Base-by-base conservation (phyloP, 53 echinoderm and acorn worm genomes). In the Astropecten irregularis region DNA sequence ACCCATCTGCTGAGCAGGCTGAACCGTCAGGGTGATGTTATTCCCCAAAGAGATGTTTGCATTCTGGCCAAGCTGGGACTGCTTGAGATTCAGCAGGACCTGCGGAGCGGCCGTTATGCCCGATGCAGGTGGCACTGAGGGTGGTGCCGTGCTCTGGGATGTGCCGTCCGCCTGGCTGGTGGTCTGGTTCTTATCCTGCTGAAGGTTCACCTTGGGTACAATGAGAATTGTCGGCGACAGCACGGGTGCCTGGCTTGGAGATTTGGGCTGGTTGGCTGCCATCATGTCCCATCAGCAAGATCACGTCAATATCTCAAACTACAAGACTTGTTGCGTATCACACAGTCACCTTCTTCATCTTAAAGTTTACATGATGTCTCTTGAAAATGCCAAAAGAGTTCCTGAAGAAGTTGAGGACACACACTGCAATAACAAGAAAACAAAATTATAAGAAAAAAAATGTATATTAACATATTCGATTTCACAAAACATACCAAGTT, bases 141-240 rank as follows among this genome's bases (percentile, higher is more conserved):
- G 42, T 11, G 42, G 42, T 5, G 79, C 33, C 51, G 32, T 25
- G 19, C 46, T 79, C 11, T 59, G 61, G 11, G 61, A 47, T 27
- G 79, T 32, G 2, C 62, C 48, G 37, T 61, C 61, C 14, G 9
- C 22, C 33, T 60, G 60, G 26, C 14, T 26, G 6, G 61, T 9
- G 18, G 63, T 62, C 46, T 40, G 32, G 21, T 55, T 4, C 20
- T 62, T 79, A 48, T 79, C 79, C 62, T 79, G 79, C 30, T 79
- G 79, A n/a, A 79, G 23, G 62, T 11, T 79, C 44, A 79, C 79
- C 22, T 79, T 79, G 32, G 79, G 79, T 32, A 79, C 79, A 9
- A 79, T 79, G 44, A 79, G 62, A 48, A 79, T 79, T 22, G 79
- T 79, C 18, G 79, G 79, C 18, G 79, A 40, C 42, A 79, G 79